Conservation (phyloP, 2,888 invertebrate genomes). For the Eupithecia inturbata region DNA sequence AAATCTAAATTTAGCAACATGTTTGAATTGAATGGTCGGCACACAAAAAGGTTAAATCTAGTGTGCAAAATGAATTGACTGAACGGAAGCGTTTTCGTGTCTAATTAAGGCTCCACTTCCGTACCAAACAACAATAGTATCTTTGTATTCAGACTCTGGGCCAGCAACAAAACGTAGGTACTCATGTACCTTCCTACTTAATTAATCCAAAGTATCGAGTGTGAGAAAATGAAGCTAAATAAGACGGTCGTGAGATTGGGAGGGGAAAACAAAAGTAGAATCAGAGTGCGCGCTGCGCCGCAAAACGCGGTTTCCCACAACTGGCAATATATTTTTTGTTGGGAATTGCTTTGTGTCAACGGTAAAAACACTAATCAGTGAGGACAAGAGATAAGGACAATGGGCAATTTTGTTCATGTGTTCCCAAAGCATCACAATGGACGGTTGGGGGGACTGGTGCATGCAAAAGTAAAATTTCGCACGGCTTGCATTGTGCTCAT, state of each 20-base stretch:
- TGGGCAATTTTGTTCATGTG: slow-evolving; percentile 64
- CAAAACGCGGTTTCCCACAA: slow-evolving; percentile 73
- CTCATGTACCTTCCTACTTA: slow-evolving; percentile 52
- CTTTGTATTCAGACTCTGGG: slow-evolving; percentile 49
- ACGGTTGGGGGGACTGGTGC: slow-evolving; percentile 44
- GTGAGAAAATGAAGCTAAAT: slow-evolving; percentile 74
- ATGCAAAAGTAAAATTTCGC: slow-evolving; percentile 60
- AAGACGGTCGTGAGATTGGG: slow-evolving; percentile 69
- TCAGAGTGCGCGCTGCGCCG: slow-evolving; percentile 50
- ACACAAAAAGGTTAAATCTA: slow-evolving; percentile 23
- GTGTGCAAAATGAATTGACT: slow-evolving; percentile 34
- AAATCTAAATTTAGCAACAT: slow-evolving; percentile 14
- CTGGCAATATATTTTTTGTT: slow-evolving; percentile 62
- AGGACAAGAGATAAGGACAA: slow-evolving; percentile 74
- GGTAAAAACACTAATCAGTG: slow-evolving; percentile 75
- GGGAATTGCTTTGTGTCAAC: slow-evolving; percentile 74
- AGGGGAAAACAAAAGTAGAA: slow-evolving; percentile 65
- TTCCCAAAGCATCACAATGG: slow-evolving; percentile 66
- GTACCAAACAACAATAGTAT: slow-evolving; percentile 53
- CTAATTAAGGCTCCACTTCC: slow-evolving; percentile 54
- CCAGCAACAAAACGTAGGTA: slow-evolving; percentile 54
- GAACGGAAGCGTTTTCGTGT: slow-evolving; percentile 50
- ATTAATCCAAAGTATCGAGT: slow-evolving; percentile 66
- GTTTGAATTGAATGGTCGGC: slow-evolving; percentile 15
- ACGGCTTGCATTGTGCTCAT: slow-evolving; percentile 50